Base-by-base conservation (phyloP, 2,797 vertebrate genomes). In the Thaleichthys pacificus region DNA sequence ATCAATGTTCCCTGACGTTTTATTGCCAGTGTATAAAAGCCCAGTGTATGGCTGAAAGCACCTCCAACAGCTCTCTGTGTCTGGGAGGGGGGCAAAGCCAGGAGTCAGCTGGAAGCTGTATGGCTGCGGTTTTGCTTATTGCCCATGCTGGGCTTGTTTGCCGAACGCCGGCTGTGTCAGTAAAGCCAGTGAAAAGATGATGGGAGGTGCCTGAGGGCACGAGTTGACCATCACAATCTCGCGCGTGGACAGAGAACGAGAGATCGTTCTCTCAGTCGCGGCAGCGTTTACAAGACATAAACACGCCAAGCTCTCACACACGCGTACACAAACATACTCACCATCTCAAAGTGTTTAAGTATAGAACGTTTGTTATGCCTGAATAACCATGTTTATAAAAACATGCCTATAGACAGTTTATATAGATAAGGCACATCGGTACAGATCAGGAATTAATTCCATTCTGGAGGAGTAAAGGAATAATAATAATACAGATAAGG, bases 211-310 rank as follows among this genome's bases (percentile, higher is more conserved):
- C 12, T n/a, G 35, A 42, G 42, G 54, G 67, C 74, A 66, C 42
- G 62, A 60, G 70, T 58, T 15, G 22, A 70, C 68, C 60, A 24
- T 68, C 24, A 4, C 38, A 11, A 42, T 7, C 35, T 38, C 78
- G 66, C 56, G 42, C 69, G 35, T 66, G 67, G 0, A 56, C 32
- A 9, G 61, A 28, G 26, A 63, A 49, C 66, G 42, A 35, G 54
- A 73, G 9, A 73, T 14, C 5, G 74, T 68, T 72, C 70, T 42
- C 76, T 74, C 57, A 65, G 77, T 74, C 74, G 47, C 72, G 79
- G 74, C 57, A 72, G 72, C 66, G 24, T 69, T 77, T 67, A 68
- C 54, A 1, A 42, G 8, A 42, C 8, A 6, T 38, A 12, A 42
- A 9, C 32, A 7, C 6, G 32, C 5, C 32, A 35, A 5, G 32